Evolutionary conservation across 2,113 vertebrate species (phyloP), one percentile per base, ranked within the genome.

Genomic region (Ammodytes marinus): DNA sequence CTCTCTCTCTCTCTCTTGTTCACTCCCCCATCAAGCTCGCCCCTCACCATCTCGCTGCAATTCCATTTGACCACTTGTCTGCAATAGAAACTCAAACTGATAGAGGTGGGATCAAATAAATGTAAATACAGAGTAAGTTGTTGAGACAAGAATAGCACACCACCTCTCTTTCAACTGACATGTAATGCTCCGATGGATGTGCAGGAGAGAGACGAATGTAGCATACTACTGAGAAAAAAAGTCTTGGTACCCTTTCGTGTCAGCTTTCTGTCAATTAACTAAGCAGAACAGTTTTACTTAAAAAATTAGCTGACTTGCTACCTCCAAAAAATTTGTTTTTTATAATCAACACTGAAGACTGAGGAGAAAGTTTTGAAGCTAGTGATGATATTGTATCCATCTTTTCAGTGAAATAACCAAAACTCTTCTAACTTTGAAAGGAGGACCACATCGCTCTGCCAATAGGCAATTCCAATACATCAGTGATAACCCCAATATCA

Each of bases 11-110:
- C 60, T 52, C 70, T 54, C 64, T 49, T 13, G 27, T 66, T 80
- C 75, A 46, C 58, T 59, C 67, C 60, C 85, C 77, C 45, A 49
- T 82, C 78, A 61, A 42, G 49, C 64, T 80, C 54, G 4, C 13
- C 49, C 69, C 57, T 77, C n/a, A 8, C 12, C 2, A n/a, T 69
- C 77, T 77, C 82, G 80, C 85, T 82, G 79, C 53, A 80, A 55
- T 61, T 83, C 68, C 86, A 85, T 87, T 86, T 27, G 85, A 63
- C 52, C 80, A 85, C 67, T 80, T 90, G 64, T 59, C 71, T 74
- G 54, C 69, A 82, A 90, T 57, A 72, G 55, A 82, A 87, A 83
- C 80, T 80, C 76, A 69, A 84, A 88, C 53, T 65, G 74, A 74
- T 15, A 37, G 47, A 69, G 40, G 69, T 19, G 17, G 49, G 71